Conservation (phyloP, 2,113 vertebrate genomes). For the Melospiza melodia region DNA sequence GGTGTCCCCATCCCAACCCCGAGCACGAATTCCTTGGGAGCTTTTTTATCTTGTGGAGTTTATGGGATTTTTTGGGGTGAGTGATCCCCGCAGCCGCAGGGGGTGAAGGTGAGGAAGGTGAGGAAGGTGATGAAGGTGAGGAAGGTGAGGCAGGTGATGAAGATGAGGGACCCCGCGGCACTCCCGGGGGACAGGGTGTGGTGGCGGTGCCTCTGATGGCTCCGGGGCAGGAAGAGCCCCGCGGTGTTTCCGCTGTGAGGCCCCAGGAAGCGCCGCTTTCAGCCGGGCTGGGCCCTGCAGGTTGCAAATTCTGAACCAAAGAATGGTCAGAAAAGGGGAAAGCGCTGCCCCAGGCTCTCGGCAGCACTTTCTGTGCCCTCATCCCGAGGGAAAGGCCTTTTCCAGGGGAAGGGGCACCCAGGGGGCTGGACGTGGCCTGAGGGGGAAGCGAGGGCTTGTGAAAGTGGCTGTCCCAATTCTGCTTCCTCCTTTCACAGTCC, state of each 20-base stretch:
- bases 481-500: conserved; percentile 31
- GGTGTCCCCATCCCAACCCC: not conserved
- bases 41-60: not conserved
- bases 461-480: conserved; percentile 30
- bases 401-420: not conserved
- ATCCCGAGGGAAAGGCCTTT: not conserved
- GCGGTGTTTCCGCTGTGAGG: not conserved
- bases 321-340: not conserved
- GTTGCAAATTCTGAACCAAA: not conserved
- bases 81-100: not conserved
- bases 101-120: not conserved
- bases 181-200: not conserved
- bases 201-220: not conserved
- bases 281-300: not conserved
- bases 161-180: not conserved
- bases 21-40: not conserved
- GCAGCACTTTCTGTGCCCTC: rapidly evolving
- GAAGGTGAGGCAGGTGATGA: not conserved
- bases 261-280: not conserved
- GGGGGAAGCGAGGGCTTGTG: not conserved
- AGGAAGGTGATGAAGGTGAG: not conserved
- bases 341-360: rapidly evolving
- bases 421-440: not conserved
- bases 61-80: not conserved
- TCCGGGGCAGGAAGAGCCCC: not conserved